A percentile compares a stretch with the other conserved stretches of the same genome.
Conservation (phyloP, 2,113 vertebrate species). For the Sterna hirundo region DNA sequence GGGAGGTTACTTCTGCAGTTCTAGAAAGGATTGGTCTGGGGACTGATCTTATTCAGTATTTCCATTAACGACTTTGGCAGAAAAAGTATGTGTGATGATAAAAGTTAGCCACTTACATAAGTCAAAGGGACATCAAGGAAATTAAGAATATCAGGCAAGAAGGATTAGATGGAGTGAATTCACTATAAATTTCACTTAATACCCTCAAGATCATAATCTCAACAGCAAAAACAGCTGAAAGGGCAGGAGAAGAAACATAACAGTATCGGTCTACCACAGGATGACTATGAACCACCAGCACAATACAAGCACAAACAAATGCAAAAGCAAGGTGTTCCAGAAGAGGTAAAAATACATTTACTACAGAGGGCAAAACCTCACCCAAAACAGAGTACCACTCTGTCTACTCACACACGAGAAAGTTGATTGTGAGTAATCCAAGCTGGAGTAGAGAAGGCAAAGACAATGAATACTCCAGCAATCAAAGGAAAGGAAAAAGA, state of each 20-base stretch:
- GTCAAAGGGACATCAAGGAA: background rate
- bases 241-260: background rate
- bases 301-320: background rate
- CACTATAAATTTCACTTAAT: background rate
- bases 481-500: constrained; percentile 8
- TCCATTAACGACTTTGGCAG: background rate
- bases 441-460: background rate
- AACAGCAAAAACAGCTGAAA: background rate
- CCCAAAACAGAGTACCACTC: background rate
- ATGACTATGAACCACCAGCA: background rate
- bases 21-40: background rate
- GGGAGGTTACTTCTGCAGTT: background rate
- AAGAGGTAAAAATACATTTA: background rate
- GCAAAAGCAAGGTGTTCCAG: background rate
- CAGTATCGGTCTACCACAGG: background rate
- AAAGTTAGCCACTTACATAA: background rate
- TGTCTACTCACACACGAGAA: background rate
- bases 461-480: background rate
- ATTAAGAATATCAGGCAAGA: background rate
- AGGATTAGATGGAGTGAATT: background rate
- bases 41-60: background rate
- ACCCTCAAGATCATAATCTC: background rate
- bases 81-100: background rate
- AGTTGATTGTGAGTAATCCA: background rate
- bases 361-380: background rate